These are phyloP conservation scores for Microdon myrmicae DNA, from an alignment of 2,888 invertebrate genomes.

Conservation along the genomic window DNA sequence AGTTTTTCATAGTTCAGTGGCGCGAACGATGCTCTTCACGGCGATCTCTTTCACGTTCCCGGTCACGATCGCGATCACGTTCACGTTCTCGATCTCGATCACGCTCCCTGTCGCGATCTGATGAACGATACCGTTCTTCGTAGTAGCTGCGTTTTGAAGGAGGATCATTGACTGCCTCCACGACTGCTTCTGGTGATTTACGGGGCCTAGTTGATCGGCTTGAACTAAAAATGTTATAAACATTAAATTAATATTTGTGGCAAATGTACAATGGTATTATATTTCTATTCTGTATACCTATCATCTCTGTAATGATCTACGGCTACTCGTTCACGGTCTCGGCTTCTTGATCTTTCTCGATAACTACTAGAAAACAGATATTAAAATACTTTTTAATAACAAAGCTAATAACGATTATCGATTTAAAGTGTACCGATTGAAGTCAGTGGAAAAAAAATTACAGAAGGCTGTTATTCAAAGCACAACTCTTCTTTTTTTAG, in stretches of 20 bases:
- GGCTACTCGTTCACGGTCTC: constrained; percentile 71
- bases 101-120: constrained; percentile 75
- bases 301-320: constrained; percentile 66
- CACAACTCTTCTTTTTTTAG: no score
- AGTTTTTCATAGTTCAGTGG: constrained; percentile 67
- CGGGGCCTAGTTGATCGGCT: constrained; percentile 68
- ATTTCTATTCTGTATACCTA: constrained; percentile 55
- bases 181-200: constrained; percentile 69
- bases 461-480: no score
- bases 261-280: constrained; percentile 2
- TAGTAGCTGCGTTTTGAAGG: constrained; percentile 73
- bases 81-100: constrained; percentile 74
- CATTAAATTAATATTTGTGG: constrained; percentile 9
- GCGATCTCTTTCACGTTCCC: constrained; percentile 73
- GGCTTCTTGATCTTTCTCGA: constrained; percentile 79
- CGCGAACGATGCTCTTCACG: constrained; percentile 78
- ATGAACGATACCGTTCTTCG: constrained; percentile 84
- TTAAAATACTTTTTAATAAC: background rate
- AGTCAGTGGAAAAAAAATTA: no score
- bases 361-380: constrained; percentile 68
- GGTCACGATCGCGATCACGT: constrained; percentile 73
- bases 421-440: no score
- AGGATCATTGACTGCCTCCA: constrained; percentile 65
- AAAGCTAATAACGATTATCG: no score
- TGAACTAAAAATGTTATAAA: constrained; percentile 53